These are phyloP conservation scores for Hemiscyllium ocellatum DNA, from an alignment of 2,113 vertebrate genomes.

Conservation along the genomic window DNA sequence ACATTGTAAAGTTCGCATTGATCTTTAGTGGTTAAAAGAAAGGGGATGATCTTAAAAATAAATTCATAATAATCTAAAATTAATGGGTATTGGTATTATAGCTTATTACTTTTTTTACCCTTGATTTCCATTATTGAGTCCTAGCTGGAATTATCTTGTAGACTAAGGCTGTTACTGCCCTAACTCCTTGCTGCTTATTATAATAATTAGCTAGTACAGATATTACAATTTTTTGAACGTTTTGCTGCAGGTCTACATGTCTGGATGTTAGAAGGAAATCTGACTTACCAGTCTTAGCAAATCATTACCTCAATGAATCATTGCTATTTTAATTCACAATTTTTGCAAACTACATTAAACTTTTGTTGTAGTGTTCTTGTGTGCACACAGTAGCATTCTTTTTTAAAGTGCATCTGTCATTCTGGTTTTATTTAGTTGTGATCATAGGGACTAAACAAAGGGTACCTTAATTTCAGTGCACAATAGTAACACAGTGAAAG, in stretches of 20 bases:
- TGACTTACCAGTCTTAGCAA: background rate
- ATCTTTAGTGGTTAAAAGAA: background rate
- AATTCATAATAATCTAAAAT: background rate
- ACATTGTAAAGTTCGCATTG: background rate
- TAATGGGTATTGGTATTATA: background rate
- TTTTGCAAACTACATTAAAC: background rate
- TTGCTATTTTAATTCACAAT: background rate
- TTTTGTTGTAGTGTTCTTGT: background rate
- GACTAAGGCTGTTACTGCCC: background rate
- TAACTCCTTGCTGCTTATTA: background rate
- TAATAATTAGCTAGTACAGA: background rate
- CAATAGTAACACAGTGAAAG: constrained; percentile 40
- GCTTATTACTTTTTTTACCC: background rate
- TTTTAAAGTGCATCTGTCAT: background rate
- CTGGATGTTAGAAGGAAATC: background rate
- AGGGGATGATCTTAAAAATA: background rate
- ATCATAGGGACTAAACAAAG: constrained; percentile 51
- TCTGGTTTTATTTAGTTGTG: constrained; percentile 56
- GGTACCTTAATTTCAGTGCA: constrained; percentile 23
- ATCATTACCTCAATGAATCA: background rate
- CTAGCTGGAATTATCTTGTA: background rate
- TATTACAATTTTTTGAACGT: background rate
- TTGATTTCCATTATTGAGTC: background rate
- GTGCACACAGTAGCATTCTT: too few species aligned
- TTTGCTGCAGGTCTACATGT: background rate